Percentiles rank a stretch among this genome's conserved stretches.
These are phyloP conservation scores for Poeciliopsis infans DNA, from an alignment of 2,797 vertebrate species.

Conservation along the genomic window DNA sequence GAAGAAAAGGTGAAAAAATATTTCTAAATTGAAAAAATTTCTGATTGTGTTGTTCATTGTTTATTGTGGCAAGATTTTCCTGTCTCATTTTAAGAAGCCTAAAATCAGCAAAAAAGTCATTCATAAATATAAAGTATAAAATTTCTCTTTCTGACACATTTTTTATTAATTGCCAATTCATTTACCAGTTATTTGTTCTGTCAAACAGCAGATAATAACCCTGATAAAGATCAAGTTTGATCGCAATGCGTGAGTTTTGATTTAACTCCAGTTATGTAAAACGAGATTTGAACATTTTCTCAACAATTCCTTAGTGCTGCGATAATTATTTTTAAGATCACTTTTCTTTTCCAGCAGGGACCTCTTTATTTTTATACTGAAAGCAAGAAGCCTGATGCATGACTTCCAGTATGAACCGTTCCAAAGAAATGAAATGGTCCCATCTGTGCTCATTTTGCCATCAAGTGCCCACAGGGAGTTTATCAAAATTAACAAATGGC, in stretches of 20 bases:
- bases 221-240: background rate
- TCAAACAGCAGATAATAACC: background rate
- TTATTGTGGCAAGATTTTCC: background rate
- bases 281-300: background rate
- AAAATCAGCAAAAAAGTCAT: background rate
- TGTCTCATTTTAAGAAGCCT: background rate
- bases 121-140: background rate
- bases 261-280: background rate
- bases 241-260: background rate
- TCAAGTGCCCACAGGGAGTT: conserved; percentile 57
- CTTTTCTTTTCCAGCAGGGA: background rate
- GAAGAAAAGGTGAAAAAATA: background rate
- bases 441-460: conserved; percentile 73
- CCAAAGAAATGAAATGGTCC: conserved; percentile 64
- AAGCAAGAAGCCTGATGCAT: conserved; percentile 12
- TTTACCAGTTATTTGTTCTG: background rate
- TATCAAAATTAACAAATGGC: conserved; percentile 68
- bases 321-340: conserved; percentile 1
- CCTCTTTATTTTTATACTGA: background rate
- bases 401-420: conserved; percentile 52
- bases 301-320: background rate
- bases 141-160: background rate
- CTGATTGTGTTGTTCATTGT: background rate
- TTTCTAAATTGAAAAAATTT: background rate
- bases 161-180: background rate